Evolutionary conservation across 2,797 vertebrate genomes (phyloP).

Genomic region (Thaleichthys pacificus): DNA sequence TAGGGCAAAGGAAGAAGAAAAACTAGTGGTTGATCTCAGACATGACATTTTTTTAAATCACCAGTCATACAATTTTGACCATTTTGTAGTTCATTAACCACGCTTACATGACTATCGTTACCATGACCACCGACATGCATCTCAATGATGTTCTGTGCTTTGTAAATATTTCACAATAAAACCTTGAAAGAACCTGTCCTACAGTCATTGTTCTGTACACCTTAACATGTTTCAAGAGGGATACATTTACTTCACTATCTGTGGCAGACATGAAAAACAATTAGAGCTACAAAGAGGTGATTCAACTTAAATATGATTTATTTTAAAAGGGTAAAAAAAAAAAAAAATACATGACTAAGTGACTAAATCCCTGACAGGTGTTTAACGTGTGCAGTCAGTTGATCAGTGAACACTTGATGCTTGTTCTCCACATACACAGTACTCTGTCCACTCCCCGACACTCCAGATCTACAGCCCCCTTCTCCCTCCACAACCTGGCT

Average conservation of each 20-base stretch:
- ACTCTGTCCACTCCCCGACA: not conserved
- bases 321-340: conserved; percentile 40
- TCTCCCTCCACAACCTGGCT: conserved; percentile 4
- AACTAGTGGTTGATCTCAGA: too few species aligned
- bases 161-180: conserved; percentile 37
- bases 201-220: not conserved
- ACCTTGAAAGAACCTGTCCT: conserved; percentile 3
- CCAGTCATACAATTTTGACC: too few species aligned
- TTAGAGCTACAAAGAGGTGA: conserved; percentile 12
- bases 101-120: conserved; percentile 3
- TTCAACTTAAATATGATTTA: conserved; percentile 19
- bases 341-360: conserved; percentile 2
- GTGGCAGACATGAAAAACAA: not conserved
- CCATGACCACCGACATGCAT: conserved; percentile 18
- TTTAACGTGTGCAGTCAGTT: conserved; percentile 21
- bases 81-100: too few species aligned
- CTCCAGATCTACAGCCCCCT: conserved; percentile 8
- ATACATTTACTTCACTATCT: too few species aligned
- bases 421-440: not conserved
- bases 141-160: conserved; percentile 29
- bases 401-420: conserved; percentile 12
- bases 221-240: too few species aligned
- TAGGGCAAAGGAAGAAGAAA: too few species aligned
- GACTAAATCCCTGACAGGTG: conserved; percentile 23
- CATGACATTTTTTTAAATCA: too few species aligned